Conservation (phyloP, 2,797 vertebrate species). For the Enteromius mattozi region DNA sequence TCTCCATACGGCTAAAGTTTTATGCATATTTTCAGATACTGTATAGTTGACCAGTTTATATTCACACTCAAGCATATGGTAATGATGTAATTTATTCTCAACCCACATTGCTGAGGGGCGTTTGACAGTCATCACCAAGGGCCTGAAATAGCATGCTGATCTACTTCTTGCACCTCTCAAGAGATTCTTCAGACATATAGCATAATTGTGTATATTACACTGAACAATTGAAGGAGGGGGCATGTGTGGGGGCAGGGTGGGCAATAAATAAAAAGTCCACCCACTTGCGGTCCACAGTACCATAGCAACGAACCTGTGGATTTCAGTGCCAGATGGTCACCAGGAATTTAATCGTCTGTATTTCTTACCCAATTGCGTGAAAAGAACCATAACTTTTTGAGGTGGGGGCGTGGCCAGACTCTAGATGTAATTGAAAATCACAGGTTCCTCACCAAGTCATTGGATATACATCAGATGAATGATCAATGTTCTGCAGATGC, state of each 20-base stretch:
- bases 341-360: constrained; percentile 44
- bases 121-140: constrained; percentile 33
- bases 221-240: constrained; percentile 16
- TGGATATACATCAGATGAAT: background rate
- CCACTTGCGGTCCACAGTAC: constrained; percentile 40
- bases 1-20: background rate
- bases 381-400: constrained; percentile 29
- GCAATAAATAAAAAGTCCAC: constrained; percentile 41
- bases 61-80: constrained; percentile 4
- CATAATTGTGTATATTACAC: constrained; percentile 55
- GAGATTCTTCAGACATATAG: constrained; percentile 50
- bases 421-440: background rate
- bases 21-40: background rate
- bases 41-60: background rate
- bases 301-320: constrained; percentile 65
- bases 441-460: constrained; percentile 10
- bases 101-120: background rate
- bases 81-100: constrained; percentile 21
- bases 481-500: constrained; percentile 29
- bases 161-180: constrained; percentile 21
- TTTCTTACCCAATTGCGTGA: constrained; percentile 28
- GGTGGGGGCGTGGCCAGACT: background rate
- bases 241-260: constrained; percentile 6
- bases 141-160: constrained; percentile 42
- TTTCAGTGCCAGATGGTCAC: constrained; percentile 47